These are phyloP conservation scores for Camelus dromedarius DNA, from an alignment of 2,113 vertebrate genomes.

Conservation along the genomic window DNA sequence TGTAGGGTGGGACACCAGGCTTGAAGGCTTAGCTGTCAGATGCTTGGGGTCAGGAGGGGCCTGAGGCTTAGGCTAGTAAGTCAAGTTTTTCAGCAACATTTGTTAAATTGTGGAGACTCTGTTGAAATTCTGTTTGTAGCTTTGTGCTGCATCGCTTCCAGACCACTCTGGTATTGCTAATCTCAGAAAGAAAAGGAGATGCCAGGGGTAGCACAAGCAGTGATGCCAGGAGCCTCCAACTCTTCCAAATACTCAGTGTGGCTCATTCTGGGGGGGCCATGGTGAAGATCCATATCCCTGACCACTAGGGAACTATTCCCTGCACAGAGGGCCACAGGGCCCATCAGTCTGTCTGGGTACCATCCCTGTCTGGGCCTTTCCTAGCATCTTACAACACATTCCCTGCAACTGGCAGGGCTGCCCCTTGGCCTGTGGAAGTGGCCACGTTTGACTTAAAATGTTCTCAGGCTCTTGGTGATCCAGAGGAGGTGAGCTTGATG, in stretches of 20 bases:
- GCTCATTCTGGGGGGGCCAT: not conserved
- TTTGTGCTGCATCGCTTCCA: not conserved
- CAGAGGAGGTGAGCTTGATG: not conserved
- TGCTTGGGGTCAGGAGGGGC: not conserved
- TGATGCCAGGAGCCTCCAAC: not conserved
- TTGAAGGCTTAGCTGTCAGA: not conserved
- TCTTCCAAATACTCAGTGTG: not conserved
- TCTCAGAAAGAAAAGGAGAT: constrained; percentile 6
- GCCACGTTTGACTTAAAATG: constrained; percentile 34
- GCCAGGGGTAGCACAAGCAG: not conserved
- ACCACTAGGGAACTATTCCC: not conserved
- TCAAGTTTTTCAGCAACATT: constrained; percentile 1
- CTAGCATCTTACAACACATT: not conserved
- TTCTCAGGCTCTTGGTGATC: not conserved
- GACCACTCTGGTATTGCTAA: not conserved
- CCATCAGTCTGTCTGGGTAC: not conserved
- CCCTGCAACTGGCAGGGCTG: not conserved
- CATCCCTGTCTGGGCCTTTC: not conserved
- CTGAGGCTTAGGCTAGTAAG: not conserved
- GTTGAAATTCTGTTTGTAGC: not conserved
- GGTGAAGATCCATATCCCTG: not conserved
- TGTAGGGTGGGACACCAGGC: not conserved
- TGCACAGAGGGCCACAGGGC: not conserved
- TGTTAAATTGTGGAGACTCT: not conserved
- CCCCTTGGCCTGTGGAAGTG: not conserved